Evolutionary conservation across 2,113 vertebrate genomes (phyloP).

Genomic region (Lepus europaeus): DNA sequence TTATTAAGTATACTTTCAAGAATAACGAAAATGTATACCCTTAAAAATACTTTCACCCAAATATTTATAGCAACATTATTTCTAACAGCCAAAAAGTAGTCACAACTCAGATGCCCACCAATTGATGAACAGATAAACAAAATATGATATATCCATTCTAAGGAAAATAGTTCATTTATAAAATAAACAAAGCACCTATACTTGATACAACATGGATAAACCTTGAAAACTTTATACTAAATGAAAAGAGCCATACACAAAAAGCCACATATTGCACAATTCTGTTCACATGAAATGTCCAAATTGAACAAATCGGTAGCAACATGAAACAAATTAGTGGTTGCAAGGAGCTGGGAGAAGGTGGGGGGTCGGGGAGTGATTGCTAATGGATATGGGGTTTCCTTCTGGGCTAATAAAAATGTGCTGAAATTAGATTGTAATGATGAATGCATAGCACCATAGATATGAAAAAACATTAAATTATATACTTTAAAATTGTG

Average conservation of each 20-base stretch:
- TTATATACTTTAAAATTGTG: background rate
- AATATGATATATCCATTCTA: background rate
- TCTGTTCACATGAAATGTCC: background rate
- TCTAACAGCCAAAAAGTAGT: background rate
- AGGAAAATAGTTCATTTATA: background rate
- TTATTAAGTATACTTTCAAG: background rate
- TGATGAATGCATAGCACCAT: background rate
- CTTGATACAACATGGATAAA: background rate
- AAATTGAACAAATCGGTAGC: background rate
- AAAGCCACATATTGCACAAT: background rate
- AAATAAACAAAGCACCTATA: background rate
- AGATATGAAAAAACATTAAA: background rate
- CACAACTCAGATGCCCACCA: background rate
- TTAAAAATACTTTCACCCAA: background rate
- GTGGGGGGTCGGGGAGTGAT: background rate
- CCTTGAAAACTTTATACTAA: background rate
- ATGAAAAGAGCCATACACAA: background rate
- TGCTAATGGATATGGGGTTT: background rate
- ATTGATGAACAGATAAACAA: background rate
- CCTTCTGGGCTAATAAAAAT: background rate
- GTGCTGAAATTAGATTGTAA: background rate
- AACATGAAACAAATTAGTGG: background rate
- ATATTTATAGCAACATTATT: background rate
- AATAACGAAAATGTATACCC: slow-evolving; percentile 45
- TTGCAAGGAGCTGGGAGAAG: background rate